A percentile compares a stretch with the other conserved stretches of the same genome.
Evolutionary conservation across 2,113 vertebrate species (phyloP).

Genomic region (Chaetodon auriga): DNA sequence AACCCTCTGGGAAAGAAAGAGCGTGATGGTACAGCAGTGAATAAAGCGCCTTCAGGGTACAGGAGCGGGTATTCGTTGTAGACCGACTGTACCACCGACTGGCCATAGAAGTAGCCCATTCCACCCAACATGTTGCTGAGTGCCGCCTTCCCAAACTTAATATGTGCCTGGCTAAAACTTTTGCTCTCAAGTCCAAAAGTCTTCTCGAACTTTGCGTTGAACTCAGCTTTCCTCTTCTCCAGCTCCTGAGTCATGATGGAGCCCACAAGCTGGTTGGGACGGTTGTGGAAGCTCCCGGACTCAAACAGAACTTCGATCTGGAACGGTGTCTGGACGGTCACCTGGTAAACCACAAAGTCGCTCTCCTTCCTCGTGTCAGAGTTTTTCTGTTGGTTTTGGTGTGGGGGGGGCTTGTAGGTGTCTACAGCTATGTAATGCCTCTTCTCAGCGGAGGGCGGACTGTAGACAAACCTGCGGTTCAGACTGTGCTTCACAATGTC

Average conservation of each 20-base stretch:
- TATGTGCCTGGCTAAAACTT: conserved; percentile 81
- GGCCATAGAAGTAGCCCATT: conserved; percentile 93
- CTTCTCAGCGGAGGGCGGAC: conserved; percentile 80
- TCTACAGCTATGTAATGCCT: conserved; percentile 87
- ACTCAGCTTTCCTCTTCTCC: conserved; percentile 76
- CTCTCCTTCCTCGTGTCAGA: conserved; percentile 76
- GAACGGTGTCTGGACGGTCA: conserved; percentile 89
- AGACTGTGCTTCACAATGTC: conserved; percentile 91
- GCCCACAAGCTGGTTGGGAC: conserved; percentile 84
- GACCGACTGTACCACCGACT: conserved; percentile 87
- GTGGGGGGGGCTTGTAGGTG: conserved; percentile 79
- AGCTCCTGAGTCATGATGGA: conserved; percentile 82
- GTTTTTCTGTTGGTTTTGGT: conserved; percentile 80
- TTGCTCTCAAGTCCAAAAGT: conserved; percentile 87
- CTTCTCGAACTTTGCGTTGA: conserved; percentile 88
- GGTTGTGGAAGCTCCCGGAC: conserved; percentile 86
- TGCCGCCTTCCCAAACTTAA: conserved; percentile 88
- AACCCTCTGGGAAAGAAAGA: conserved; percentile 97
- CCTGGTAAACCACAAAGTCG: conserved; percentile 92
- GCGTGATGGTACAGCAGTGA: conserved; percentile 93
- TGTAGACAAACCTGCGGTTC: conserved; percentile 87
- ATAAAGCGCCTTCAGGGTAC: conserved; percentile 84
- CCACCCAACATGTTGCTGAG: conserved; percentile 94
- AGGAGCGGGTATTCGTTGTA: conserved; percentile 81
- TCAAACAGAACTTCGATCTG: conserved; percentile 91